Evolutionary conservation across 2,797 vertebrate genomes (phyloP), one percentile per base, ranked within the genome.

Genomic region (Monodelphis domestica): DNA sequence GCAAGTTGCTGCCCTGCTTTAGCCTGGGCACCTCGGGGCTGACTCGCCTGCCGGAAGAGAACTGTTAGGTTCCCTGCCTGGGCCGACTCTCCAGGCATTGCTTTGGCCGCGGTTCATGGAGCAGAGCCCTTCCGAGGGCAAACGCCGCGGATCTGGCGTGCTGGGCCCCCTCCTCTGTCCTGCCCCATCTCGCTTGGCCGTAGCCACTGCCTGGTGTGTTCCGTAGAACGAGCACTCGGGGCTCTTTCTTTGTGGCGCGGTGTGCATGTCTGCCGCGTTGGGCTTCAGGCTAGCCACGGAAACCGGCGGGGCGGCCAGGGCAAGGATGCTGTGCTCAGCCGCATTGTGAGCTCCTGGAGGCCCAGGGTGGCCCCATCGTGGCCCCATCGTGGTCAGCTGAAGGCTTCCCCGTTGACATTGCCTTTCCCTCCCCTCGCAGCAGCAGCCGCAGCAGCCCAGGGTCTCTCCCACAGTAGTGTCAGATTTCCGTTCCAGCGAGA

Each of bases 231-330:
- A 93, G 97, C 97, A 95, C 96, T 97, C 95, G 94, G 95, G 96
- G 93, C 89, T 96, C 97, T 97, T 96, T 94, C 98, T 98, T 97
- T 98, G 97, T 97, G 97, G 96, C 92, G 1, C 53, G 94, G 95
- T 97, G 97, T 97, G 96, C 97, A 97, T 97, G 94, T 30, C 17
- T 29, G 91, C 91, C 94, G 93, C 96, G 97, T 97, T 97, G 98
- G 96, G 96, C 97, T 97, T 97, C 95, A 96, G 96, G 96, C 91
- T 54, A 97, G 96, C 97, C 98, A 97, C 97, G 90, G 97, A 92
- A 97, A 97, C 98, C 95, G 59, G 95, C 96, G 98, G 97, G 96
- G 97, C 97, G 96, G 95, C 50, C 94, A 97, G 33, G 29, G 95
- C 97, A 96, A 92, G 88, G 52, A 45, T 95, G 88, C 56, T 88